Evolutionary conservation across 2,797 vertebrate species (phyloP).

Genomic region (Podargus strigoides): DNA sequence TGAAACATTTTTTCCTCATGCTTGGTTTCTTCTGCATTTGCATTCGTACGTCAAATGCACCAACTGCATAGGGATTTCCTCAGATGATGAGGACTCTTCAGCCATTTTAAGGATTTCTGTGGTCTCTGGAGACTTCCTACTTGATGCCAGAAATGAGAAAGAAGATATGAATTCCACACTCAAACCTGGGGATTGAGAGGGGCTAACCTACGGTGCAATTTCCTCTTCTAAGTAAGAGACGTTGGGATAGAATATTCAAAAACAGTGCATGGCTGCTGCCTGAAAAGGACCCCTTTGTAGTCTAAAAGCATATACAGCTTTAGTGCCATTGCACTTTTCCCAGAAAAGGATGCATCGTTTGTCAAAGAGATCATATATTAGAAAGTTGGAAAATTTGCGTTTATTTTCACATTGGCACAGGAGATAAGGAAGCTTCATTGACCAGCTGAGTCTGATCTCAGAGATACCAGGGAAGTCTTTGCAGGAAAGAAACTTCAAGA

Average conservation of each 20-base stretch:
- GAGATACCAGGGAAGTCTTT: neutral
- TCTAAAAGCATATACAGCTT: neutral
- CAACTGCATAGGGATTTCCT: neutral
- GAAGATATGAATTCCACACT: neutral
- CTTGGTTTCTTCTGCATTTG: neutral
- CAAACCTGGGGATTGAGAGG: neutral
- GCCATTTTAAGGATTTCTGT: conserved; percentile 34
- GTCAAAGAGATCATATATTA: neutral
- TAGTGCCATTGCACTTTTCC: neutral
- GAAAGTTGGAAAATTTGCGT: neutral
- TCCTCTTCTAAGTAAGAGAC: neutral
- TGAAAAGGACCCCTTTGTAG: neutral
- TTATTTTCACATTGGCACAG: neutral
- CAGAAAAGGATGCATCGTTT: neutral
- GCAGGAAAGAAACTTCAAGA: neutral
- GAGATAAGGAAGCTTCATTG: neutral
- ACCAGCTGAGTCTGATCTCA: neutral
- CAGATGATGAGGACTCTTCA: neutral
- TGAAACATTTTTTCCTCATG: neutral
- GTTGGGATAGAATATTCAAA: neutral
- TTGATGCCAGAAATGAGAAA: neutral
- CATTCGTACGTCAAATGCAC: conserved; percentile 1
- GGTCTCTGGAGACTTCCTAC: neutral
- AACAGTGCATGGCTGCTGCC: neutral
- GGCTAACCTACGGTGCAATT: neutral